A percentile compares a stretch with the other conserved stretches of the same genome.
These are phyloP conservation scores for Acleris sparsana DNA, from an alignment of 2,888 invertebrate genomes.

Conservation along the genomic window DNA sequence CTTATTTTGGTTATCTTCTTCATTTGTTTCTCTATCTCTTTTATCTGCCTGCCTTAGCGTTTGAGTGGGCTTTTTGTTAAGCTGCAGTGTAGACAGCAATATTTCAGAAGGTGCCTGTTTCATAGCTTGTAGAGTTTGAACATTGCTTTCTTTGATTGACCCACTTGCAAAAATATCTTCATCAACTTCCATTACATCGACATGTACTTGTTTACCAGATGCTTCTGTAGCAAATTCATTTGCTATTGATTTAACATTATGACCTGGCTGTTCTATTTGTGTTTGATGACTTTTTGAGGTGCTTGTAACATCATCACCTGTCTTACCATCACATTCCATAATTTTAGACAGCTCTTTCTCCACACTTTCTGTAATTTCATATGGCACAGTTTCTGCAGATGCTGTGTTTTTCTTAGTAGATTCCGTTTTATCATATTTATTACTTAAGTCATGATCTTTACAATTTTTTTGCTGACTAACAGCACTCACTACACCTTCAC, in stretches of 20 bases:
- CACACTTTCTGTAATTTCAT: slow-evolving; percentile 72
- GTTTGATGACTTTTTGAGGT: slow-evolving; percentile 16
- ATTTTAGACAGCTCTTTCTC: slow-evolving; percentile 68
- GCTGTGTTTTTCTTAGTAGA: slow-evolving; percentile 68
- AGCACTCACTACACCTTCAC: slow-evolving; percentile 37
- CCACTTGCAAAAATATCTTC: slow-evolving; percentile 69
- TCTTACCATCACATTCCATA: slow-evolving; percentile 29
- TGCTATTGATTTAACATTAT: background rate
- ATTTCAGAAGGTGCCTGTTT: slow-evolving; percentile 63
- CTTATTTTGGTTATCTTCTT: slow-evolving; percentile 48
- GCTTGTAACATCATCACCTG: slow-evolving; percentile 12
- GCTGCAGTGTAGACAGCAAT: slow-evolving; percentile 54
- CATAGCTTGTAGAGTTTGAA: slow-evolving; percentile 54
- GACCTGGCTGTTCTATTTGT: slow-evolving; percentile 16
- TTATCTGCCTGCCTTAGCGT: slow-evolving; percentile 57
- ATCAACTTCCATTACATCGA: slow-evolving; percentile 53
- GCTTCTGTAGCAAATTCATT: background rate
- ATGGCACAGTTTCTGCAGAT: slow-evolving; percentile 69
- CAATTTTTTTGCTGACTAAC: slow-evolving; percentile 37
- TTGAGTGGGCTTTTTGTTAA: slow-evolving; percentile 47
- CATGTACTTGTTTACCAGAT: slow-evolving; percentile 19
- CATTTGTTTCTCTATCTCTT: slow-evolving; percentile 52
- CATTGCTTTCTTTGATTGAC: slow-evolving; percentile 58
- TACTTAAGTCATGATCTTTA: slow-evolving; percentile 31
- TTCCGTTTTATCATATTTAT: slow-evolving; percentile 46